Evolutionary conservation across 2,797 vertebrate genomes (phyloP).

Genomic region (Sebastes diaconus): DNA sequence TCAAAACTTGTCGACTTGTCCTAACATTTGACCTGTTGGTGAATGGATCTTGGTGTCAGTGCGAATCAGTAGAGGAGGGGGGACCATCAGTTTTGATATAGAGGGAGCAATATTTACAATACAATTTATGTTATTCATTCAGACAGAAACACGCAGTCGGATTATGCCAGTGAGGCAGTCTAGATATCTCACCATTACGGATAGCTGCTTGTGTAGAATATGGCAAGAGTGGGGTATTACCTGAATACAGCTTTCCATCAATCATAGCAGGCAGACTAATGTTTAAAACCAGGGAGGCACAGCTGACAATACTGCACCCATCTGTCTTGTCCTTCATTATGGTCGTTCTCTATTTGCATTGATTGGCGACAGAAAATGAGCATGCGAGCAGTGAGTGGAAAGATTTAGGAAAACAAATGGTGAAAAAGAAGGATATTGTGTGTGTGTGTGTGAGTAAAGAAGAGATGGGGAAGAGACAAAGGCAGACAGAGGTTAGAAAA

Average conservation of each 20-base stretch:
- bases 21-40: conserved; percentile 33
- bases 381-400: conserved; percentile 37
- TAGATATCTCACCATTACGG: conserved; percentile 28
- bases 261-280: conserved; percentile 51
- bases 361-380: conserved; percentile 63
- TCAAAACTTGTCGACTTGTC: conserved; percentile 31
- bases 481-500: conserved; percentile 27
- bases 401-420: conserved; percentile 1
- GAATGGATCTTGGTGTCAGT: conserved; percentile 33
- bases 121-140: conserved; percentile 26
- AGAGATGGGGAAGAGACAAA: conserved; percentile 1
- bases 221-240: conserved; percentile 51
- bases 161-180: conserved; percentile 8
- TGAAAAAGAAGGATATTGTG: not conserved
- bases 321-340: conserved; percentile 70
- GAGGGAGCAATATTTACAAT: conserved; percentile 11
- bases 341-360: conserved; percentile 66
- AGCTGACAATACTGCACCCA: conserved; percentile 54
- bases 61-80: conserved; percentile 1
- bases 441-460: not conserved
- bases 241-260: conserved; percentile 59
- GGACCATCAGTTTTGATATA: conserved; percentile 2
- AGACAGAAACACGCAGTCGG: conserved; percentile 16
- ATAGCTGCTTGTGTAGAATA: conserved; percentile 40
- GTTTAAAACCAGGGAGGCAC: conserved; percentile 52